Percentiles rank a stretch among this genome's conserved stretches.
Conservation (phyloP, 2,113 vertebrate genomes). For the Podarcis raffonei region DNA sequence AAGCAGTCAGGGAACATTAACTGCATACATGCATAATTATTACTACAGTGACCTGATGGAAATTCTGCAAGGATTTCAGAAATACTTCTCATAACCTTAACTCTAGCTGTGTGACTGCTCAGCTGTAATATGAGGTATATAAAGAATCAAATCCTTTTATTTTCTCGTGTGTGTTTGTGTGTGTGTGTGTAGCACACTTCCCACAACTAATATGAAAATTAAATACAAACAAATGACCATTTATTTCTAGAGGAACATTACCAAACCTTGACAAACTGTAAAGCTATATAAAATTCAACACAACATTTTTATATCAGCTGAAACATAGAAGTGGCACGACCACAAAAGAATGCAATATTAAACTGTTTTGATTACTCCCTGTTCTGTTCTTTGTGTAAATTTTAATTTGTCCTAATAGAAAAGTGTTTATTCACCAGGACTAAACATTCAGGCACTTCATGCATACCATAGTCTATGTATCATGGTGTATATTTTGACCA, state of each 20-base stretch:
- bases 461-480: background rate
- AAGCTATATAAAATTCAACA: background rate
- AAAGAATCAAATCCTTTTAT: background rate
- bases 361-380: background rate
- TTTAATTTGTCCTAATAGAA: background rate
- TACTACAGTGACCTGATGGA: constrained; percentile 55
- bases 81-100: constrained; percentile 23
- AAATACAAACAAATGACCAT: background rate
- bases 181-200: background rate
- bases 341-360: background rate
- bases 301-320: background rate
- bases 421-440: constrained; percentile 6
- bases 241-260: background rate
- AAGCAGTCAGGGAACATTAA: constrained; percentile 69
- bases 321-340: background rate
- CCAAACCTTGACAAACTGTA: background rate
- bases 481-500: fast-evolving
- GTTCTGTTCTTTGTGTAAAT: background rate
- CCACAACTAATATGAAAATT: background rate
- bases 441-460: background rate
- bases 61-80: constrained; percentile 55
- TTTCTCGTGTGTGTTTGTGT: background rate
- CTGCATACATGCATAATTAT: constrained; percentile 61
- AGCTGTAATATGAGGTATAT: background rate
- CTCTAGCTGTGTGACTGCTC: constrained; percentile 19